phyloP scores from a whole-genome alignment of 2,888 invertebrate species.

The Mantis religiosa region DNA sequence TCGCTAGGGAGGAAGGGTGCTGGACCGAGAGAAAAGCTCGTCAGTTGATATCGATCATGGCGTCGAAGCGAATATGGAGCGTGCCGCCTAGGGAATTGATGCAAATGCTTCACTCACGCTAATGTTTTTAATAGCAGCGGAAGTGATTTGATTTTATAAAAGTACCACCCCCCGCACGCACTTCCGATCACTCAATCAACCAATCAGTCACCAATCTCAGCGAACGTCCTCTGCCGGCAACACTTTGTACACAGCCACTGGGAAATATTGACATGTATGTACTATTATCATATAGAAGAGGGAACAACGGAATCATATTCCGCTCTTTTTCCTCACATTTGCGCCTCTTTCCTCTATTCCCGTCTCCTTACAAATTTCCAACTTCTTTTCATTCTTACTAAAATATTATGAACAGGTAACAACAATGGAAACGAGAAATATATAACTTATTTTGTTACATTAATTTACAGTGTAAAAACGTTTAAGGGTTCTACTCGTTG shows the following conservation, averaged over 20 bases:
- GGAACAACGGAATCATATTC: slow-evolving; percentile 5
- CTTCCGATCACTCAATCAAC: not conserved
- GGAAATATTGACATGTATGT: not conserved
- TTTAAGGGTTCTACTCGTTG: not conserved
- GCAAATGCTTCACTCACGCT: not conserved
- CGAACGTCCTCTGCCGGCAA: not conserved
- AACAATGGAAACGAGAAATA: slow-evolving; percentile 26
- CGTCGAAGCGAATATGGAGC: not conserved
- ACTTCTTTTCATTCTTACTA: slow-evolving; percentile 1
- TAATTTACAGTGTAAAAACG: slow-evolving; percentile 22
- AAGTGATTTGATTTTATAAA: not conserved
- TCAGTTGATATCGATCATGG: not conserved
- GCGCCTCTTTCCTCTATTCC: not conserved
- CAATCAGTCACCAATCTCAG: not conserved
- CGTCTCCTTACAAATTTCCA: not conserved
- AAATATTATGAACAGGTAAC: slow-evolving; percentile 29
- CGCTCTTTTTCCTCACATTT: not conserved
- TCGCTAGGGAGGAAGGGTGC: not conserved
- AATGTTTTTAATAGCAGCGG: not conserved
- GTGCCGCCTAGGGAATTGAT: not conserved
- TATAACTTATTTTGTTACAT: slow-evolving; percentile 20
- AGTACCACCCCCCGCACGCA: not conserved
- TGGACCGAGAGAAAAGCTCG: not conserved
- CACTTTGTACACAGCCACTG: not conserved
- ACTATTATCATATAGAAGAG: not conserved